Percentiles rank a stretch among this genome's conserved stretches.
Evolutionary conservation across 2,888 invertebrate genomes (phyloP).

Genomic region (Macrosoma leucophasiata): DNA sequence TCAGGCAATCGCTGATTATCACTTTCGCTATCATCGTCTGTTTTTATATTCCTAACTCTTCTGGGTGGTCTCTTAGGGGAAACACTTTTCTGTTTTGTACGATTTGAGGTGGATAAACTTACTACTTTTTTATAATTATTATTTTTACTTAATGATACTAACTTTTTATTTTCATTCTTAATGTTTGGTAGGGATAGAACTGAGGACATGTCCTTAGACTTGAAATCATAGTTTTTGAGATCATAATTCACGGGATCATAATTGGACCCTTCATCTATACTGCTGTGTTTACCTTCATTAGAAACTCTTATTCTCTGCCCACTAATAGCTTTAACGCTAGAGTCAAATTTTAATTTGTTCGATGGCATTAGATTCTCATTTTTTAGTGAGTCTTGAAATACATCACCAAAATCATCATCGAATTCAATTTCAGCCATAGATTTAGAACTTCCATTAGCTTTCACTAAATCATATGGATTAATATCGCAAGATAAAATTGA

Average conservation of each 20-base stretch:
- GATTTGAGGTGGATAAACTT: constrained; percentile 43
- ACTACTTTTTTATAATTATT: constrained; percentile 53
- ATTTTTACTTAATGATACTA: constrained; percentile 47
- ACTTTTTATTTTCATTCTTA: constrained; percentile 59
- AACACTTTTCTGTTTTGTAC: constrained; percentile 63
- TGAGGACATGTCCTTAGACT: constrained; percentile 48
- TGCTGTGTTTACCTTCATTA: constrained; percentile 65
- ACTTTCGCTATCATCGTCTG: constrained; percentile 69
- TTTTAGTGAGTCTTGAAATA: constrained; percentile 56
- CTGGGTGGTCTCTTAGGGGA: constrained; percentile 80
- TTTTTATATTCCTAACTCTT: constrained; percentile 65
- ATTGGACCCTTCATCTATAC: constrained; percentile 50
- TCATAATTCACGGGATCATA: constrained; percentile 70
- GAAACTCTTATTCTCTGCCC: constrained; percentile 81
- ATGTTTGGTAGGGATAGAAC: constrained; percentile 61
- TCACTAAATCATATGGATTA: constrained; percentile 88
- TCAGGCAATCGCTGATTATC: constrained; percentile 61
- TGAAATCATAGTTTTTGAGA: constrained; percentile 60
- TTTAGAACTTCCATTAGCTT: constrained; percentile 65
- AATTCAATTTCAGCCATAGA: constrained; percentile 69
- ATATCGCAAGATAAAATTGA: constrained; percentile 90
- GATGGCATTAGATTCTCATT: constrained; percentile 42
- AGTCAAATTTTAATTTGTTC: constrained; percentile 58
- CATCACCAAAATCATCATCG: constrained; percentile 67
- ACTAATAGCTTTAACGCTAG: constrained; percentile 78